These are phyloP conservation scores for Andrena cerasifolii DNA, from an alignment of 1,140 invertebrate genomes.

Conservation along the genomic window DNA sequence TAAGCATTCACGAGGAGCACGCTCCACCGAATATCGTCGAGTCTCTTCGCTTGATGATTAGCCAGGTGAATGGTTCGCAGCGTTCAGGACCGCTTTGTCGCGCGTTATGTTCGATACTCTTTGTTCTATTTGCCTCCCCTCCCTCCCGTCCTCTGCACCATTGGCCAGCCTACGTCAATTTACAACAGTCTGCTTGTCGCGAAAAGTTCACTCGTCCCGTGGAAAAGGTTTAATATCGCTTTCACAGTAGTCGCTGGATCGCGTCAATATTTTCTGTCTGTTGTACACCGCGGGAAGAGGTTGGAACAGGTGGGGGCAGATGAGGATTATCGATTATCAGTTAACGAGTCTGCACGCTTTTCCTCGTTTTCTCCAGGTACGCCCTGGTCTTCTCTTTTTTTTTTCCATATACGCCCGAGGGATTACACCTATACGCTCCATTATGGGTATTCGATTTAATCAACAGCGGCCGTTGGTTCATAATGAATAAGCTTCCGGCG, in stretches of 20 bases:
- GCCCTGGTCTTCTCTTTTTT: background rate
- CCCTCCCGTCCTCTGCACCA: too few relatives aligned
- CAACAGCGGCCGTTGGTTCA: background rate
- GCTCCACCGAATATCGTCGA: background rate
- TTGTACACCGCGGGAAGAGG: constrained; percentile 9
- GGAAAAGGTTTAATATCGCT: constrained; percentile 41
- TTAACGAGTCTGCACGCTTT: constrained; percentile 45
- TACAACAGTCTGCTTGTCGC: constrained; percentile 25
- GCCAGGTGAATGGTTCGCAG: background rate
- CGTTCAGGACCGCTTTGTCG: background rate
- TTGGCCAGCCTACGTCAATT: constrained; percentile 2
- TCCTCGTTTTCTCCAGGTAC: constrained; percentile 20
- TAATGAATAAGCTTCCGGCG: constrained; percentile 10
- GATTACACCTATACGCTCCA: constrained; percentile 8
- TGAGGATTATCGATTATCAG: constrained; percentile 55
- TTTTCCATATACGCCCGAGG: background rate
- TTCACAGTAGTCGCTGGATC: constrained; percentile 19
- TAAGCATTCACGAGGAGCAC: too few relatives aligned
- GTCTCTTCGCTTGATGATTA: background rate
- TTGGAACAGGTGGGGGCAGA: background rate
- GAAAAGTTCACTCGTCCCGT: constrained; percentile 27
- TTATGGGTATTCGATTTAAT: constrained; percentile 33
- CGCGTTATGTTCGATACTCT: background rate
- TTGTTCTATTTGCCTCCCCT: constrained; percentile 13
- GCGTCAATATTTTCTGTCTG: constrained; percentile 56